Base-by-base conservation (phyloP, 2,888 invertebrate species). In the Acrobasis consociella region DNA sequence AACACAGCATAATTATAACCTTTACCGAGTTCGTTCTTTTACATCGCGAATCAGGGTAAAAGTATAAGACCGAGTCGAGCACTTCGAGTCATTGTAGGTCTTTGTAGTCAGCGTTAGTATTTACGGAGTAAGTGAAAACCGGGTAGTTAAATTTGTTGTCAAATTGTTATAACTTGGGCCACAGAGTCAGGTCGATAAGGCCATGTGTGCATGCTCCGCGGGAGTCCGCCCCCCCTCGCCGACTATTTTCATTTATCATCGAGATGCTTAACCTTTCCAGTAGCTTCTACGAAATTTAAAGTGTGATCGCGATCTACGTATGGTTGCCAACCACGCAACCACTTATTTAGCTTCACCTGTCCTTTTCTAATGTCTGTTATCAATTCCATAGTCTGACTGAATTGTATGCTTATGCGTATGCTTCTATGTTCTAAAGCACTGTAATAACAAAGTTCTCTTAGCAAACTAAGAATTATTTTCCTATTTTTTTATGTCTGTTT, bases 181-280 rank as follows among this genome's bases (percentile, higher is more conserved):
- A 67, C 63, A 58, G 62, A 63, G 66, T 69, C 78, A 76, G 87
- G 87, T 88, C 88, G 89, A 87, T 88, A 85, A 79, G 85, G 83
- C 89, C 91, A 91, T 90, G 89, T 91, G 91, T 87, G 87, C 85
- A 83, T 82, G 81, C 90, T 83, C 91, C 81, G 87, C 89, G 89
- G 91, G 90, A 89, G 91, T 73, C 81, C 81, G 81, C 82, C 89
- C 86, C 86, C 87, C 22, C 85, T 85, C 83, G 84, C 86, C 75
- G 86, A 83, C 88, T 91, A 92, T 92, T 92, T 91, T 90, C 89
- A 91, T 91, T 91, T 89, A 90, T 89, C 88, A 88, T 82, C 80
- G 77, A 78, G 81, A 81, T 75, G 77, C 76, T 78, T 78, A 77
- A 77, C 77, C 79, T 82, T 79, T 76, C 75, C 72, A 64, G 69